Conservation (phyloP, 1,140 invertebrate genomes). For the Calliopsis andreniformis region DNA sequence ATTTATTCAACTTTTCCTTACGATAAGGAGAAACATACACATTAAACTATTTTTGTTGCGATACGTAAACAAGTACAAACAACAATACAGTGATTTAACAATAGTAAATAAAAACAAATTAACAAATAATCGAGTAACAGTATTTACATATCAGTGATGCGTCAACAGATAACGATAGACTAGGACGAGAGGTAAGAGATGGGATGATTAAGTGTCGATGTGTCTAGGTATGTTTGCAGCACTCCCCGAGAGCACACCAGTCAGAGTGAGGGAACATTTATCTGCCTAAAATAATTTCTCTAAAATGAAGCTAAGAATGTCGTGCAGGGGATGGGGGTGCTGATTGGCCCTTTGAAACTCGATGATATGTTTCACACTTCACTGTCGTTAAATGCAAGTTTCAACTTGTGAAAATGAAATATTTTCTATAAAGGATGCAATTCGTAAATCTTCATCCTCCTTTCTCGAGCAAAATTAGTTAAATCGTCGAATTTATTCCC, state of each 20-base stretch:
- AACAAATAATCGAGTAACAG: conserved; percentile 39
- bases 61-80: conserved; percentile 16
- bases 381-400: background rate
- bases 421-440: too few relatives aligned
- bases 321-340: conserved; percentile 10
- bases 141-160: conserved; percentile 50
- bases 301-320: conserved; percentile 8
- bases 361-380: background rate
- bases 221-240: background rate
- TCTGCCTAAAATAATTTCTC: conserved; percentile 9
- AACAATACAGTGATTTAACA: conserved; percentile 36
- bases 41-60: conserved; percentile 32
- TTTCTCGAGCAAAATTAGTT: too few relatives aligned
- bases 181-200: conserved; percentile 60
- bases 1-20: conserved; percentile 37
- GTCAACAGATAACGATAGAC: conserved; percentile 38
- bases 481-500: too few relatives aligned
- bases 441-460: too few relatives aligned
- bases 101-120: conserved; percentile 13
- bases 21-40: conserved; percentile 21
- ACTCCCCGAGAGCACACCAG: conserved; percentile 17
- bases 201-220: conserved; percentile 17
- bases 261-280: conserved; percentile 22
- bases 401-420: too few relatives aligned
- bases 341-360: conserved; percentile 11